Evolutionary conservation across 2,113 vertebrate genomes (phyloP).

Genomic region (Lichenostomus cassidix): DNA sequence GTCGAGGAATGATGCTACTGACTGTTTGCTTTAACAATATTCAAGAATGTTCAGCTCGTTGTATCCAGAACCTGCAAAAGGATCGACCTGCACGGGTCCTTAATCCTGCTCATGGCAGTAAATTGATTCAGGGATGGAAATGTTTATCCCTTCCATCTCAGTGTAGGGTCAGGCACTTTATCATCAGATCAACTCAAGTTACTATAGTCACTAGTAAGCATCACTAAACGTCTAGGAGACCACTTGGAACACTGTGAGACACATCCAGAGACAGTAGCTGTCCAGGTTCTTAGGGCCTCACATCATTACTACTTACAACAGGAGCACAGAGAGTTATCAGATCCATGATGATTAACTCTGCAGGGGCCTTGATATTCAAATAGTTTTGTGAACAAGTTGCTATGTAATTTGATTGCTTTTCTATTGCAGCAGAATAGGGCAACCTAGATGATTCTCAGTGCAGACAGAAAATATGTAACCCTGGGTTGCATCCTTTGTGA

Average conservation of each 20-base stretch:
- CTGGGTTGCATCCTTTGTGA: not conserved
- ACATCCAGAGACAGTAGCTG: not conserved
- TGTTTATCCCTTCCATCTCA: not conserved
- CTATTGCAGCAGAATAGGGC: not conserved
- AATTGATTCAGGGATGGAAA: not conserved
- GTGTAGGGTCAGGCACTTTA: not conserved
- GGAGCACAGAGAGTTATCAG: not conserved
- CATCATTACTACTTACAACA: not conserved
- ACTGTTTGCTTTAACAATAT: not conserved
- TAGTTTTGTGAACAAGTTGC: not conserved
- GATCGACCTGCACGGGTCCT: not conserved
- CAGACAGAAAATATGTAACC: not conserved
- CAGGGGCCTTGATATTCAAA: not conserved
- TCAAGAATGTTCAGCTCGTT: not conserved
- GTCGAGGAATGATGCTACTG: not conserved
- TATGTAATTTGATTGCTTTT: not conserved
- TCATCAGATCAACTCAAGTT: not conserved
- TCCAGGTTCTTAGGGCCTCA: not conserved
- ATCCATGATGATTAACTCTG: not conserved
- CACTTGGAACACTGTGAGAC: not conserved
- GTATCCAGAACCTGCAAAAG: not conserved
- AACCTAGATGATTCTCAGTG: not conserved
- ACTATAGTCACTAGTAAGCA: not conserved
- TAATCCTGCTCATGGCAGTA: not conserved
- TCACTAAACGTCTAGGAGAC: not conserved